These are phyloP conservation scores for Equus przewalskii DNA, from an alignment of 2,113 vertebrate genomes.

Conservation along the genomic window DNA sequence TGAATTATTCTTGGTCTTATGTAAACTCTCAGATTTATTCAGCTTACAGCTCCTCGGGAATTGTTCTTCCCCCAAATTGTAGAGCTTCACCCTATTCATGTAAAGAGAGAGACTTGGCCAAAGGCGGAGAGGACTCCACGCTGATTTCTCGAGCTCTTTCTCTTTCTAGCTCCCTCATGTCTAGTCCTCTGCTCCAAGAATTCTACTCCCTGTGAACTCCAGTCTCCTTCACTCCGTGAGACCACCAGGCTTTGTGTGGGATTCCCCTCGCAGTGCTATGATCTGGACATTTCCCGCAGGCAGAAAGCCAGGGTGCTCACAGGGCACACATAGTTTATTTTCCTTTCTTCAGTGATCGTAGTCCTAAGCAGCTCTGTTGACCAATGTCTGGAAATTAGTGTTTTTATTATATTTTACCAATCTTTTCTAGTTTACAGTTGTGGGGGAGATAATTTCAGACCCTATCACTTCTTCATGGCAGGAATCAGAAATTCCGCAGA, in stretches of 20 bases:
- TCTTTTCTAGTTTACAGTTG: slow-evolving; percentile 34
- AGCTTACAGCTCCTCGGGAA: not conserved
- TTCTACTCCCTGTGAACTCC: not conserved
- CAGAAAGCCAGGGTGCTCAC: not conserved
- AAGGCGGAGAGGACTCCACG: not conserved
- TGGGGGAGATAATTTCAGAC: not conserved
- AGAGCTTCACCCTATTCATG: not conserved
- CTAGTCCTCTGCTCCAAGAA: not conserved
- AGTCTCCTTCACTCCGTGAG: not conserved
- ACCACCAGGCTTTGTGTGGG: not conserved
- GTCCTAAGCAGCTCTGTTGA: not conserved
- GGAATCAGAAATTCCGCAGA: slow-evolving; percentile 50
- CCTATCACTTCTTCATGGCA: not conserved
- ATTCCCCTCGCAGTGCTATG: not conserved
- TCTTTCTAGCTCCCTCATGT: not conserved
- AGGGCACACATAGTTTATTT: not conserved
- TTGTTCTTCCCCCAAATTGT: not conserved
- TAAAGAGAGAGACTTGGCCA: not conserved
- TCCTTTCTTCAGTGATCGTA: not conserved
- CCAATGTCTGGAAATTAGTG: not conserved
- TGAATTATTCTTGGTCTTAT: not conserved
- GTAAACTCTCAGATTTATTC: not conserved
- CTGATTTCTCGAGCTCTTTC: not conserved
- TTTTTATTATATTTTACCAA: slow-evolving; percentile 16
- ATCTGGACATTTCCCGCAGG: not conserved